A percentile compares a stretch with the other conserved stretches of the same genome.
These are phyloP conservation scores for Colletes collaris DNA, from an alignment of 2,888 invertebrate genomes.

Conservation along the genomic window DNA sequence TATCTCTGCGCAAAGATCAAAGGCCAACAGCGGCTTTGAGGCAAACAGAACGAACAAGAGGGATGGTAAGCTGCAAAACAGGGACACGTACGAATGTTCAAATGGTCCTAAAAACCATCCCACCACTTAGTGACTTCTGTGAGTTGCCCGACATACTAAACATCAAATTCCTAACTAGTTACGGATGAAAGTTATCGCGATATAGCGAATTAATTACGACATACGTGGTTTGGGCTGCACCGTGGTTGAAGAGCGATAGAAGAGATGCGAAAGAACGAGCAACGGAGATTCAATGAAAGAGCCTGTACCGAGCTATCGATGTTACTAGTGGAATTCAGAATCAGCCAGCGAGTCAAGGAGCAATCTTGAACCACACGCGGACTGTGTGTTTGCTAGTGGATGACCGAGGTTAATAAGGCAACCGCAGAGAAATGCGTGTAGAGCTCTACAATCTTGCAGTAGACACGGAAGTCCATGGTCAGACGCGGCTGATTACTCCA, in stretches of 20 bases:
- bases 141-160: constrained; percentile 2
- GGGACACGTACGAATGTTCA: neutral
- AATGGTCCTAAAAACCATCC: constrained; percentile 26
- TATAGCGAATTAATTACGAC: neutral
- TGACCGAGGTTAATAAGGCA: constrained; percentile 49
- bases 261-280: neutral
- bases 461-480: constrained; percentile 36
- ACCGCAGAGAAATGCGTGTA: constrained; percentile 52
- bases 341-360: constrained; percentile 19
- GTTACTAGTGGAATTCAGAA: constrained; percentile 19
- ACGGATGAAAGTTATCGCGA: constrained; percentile 11
- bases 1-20: neutral
- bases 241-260: neutral
- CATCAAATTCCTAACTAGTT: constrained; percentile 3
- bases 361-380: constrained; percentile 23
- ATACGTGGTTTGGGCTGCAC: no score
- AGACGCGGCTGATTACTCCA: constrained; percentile 17
- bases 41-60: constrained; percentile 9
- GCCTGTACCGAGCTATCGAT: constrained; percentile 8
- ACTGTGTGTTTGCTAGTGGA: constrained; percentile 34
- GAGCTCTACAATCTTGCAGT: constrained; percentile 39
- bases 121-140: neutral
- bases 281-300: neutral
- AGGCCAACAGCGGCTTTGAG: neutral
- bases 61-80: neutral